A percentile compares a stretch with the other conserved stretches of the same genome.
These are phyloP conservation scores for Drusus annulatus DNA, from an alignment of 1,140 invertebrate genomes.

Conservation along the genomic window DNA sequence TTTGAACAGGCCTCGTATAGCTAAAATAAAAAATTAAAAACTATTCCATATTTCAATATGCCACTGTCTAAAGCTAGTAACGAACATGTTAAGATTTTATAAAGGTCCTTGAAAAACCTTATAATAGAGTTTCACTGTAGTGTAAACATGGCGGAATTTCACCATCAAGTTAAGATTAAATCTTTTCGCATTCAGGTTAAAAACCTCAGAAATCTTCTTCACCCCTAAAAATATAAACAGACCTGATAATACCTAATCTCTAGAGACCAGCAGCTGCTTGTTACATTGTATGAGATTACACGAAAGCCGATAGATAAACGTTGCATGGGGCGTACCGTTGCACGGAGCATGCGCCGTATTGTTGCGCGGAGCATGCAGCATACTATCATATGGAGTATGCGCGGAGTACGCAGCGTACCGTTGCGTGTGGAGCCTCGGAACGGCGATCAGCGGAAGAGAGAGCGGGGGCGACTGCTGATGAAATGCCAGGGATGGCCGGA, in stretches of 20 bases:
- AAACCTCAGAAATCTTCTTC: background rate
- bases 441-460: constrained; percentile 47
- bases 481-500: constrained; percentile 51
- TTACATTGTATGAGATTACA: constrained; percentile 28
- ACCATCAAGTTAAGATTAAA: no score
- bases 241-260: background rate
- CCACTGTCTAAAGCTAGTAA: no score
- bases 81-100: no score
- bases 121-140: background rate
- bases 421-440: background rate
- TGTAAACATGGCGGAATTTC: background rate
- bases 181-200: background rate
- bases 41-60: no score
- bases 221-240: background rate
- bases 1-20: no score
- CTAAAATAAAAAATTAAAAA: no score
- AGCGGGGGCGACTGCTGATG: constrained; percentile 53
- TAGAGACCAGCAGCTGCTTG: background rate
- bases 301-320: constrained; percentile 13
- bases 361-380: no score
- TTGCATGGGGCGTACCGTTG: background rate
- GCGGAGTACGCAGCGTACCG: no score
- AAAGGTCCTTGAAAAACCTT: background rate
- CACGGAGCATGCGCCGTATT: background rate
- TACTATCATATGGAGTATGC: no score